A percentile compares a stretch with the other conserved stretches of the same genome.
Evolutionary conservation across 2,888 invertebrate species (phyloP).

Genomic region (Catocala fraxini): DNA sequence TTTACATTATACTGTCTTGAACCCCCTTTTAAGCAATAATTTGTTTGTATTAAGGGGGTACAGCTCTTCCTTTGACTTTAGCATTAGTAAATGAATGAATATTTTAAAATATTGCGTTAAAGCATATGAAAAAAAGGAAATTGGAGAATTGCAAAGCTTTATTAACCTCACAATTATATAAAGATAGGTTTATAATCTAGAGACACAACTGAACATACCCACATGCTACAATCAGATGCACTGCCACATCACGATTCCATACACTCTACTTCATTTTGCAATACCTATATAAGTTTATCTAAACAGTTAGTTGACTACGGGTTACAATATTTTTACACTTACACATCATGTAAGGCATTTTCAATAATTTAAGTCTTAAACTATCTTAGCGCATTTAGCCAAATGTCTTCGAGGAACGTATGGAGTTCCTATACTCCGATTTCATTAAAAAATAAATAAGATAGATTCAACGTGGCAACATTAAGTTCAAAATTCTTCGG

Average conservation of each 20-base stretch:
- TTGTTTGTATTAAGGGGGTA: too few relatives aligned
- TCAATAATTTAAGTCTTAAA: constrained; percentile 43
- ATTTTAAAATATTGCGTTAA: too few relatives aligned
- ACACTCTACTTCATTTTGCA: constrained; percentile 6
- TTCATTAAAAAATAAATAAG: too few relatives aligned
- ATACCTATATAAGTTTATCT: constrained; percentile 14
- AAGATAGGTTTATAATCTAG: background rate
- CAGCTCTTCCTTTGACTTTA: too few relatives aligned
- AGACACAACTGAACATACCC: constrained; percentile 23
- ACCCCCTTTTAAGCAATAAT: too few relatives aligned
- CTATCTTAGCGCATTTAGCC: constrained; percentile 41
- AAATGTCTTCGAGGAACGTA: constrained; percentile 23
- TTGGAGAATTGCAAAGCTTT: too few relatives aligned
- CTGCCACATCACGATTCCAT: constrained; percentile 11
- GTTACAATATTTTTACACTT: constrained; percentile 32
- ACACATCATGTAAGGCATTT: constrained; percentile 47
- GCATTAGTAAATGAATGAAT: too few relatives aligned
- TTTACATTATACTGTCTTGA: too few relatives aligned
- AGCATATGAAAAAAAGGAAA: too few relatives aligned
- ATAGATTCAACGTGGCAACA: too few relatives aligned
- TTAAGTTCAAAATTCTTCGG: constrained; percentile 3
- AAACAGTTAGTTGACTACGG: constrained; percentile 11
- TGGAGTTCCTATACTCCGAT: too few relatives aligned
- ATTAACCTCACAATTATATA: too few relatives aligned
- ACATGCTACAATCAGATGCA: background rate